Conservation (phyloP, 2,888 invertebrate genomes). For the Alcis repandata region DNA sequence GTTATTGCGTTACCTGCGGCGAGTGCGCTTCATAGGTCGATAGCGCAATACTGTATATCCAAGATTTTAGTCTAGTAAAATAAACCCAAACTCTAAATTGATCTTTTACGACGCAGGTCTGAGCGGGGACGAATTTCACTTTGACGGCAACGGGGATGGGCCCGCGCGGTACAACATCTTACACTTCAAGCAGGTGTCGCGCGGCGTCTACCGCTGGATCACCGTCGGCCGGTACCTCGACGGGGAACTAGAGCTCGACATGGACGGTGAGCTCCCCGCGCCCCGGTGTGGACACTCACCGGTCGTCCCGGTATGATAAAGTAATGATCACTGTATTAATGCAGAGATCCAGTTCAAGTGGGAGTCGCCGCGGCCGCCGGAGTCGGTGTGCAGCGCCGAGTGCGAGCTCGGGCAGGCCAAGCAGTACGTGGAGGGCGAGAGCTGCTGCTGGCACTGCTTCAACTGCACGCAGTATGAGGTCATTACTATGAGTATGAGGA, state of each 20-base stretch:
- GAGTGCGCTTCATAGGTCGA: conserved; percentile 90
- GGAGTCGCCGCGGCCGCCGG: conserved; percentile 91
- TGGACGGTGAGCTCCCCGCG: conserved; percentile 88
- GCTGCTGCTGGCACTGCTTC: conserved; percentile 97
- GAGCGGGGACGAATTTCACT: conserved; percentile 95
- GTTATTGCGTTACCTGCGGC: conserved; percentile 93
- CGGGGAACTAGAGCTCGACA: conserved; percentile 92
- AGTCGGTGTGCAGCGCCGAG: conserved; percentile 96
- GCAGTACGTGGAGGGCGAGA: conserved; percentile 96
- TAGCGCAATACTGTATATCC: conserved; percentile 28
- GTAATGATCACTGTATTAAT: background rate
- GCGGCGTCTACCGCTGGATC: conserved; percentile 93
- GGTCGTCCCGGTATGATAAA: too few relatives aligned
- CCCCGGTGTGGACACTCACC: background rate
- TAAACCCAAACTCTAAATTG: too few relatives aligned
- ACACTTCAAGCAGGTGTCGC: conserved; percentile 94
- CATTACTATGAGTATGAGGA: too few relatives aligned
- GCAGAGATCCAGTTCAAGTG: conserved; percentile 94
- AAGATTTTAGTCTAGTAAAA: too few relatives aligned
- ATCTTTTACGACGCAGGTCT: conserved; percentile 87
- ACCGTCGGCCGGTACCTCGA: conserved; percentile 94
- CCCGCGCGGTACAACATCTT: conserved; percentile 98
- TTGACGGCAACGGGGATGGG: conserved; percentile 96
- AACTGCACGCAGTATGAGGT: conserved; percentile 85
- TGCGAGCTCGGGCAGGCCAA: conserved; percentile 96